Conservation (phyloP, 1,140 invertebrate species). For the Holcopasites calliopsidis region DNA sequence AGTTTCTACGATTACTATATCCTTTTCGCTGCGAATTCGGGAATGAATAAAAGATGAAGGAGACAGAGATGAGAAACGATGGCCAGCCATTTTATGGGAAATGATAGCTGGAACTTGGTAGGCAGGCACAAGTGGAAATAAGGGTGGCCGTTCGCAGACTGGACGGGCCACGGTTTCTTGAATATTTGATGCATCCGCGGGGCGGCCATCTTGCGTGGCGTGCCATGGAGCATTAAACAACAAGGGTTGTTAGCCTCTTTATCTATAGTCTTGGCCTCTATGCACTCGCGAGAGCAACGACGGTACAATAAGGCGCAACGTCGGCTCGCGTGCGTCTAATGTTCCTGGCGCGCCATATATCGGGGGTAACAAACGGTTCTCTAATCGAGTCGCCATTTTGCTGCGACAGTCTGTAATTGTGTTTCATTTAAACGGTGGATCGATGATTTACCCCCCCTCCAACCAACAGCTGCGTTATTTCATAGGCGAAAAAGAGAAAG, state of each 20-base stretch:
- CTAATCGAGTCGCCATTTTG: conserved; percentile 28
- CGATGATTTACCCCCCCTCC: too few relatives aligned
- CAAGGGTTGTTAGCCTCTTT: conserved; percentile 77
- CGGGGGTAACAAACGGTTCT: background rate
- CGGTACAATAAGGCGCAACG: background rate
- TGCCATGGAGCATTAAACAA: conserved; percentile 74
- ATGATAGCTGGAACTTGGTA: too few relatives aligned
- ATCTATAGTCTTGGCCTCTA: conserved; percentile 67
- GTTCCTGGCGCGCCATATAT: background rate
- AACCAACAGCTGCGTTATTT: too few relatives aligned
- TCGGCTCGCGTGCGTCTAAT: background rate
- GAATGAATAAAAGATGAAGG: background rate
- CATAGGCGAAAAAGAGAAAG: too few relatives aligned
- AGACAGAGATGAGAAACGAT: background rate
- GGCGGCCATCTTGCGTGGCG: conserved; percentile 71
- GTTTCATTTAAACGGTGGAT: background rate
- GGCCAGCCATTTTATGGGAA: conserved; percentile 1
- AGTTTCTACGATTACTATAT: background rate
- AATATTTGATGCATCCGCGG: conserved; percentile 73
- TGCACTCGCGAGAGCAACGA: conserved; percentile 17
- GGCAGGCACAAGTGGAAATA: too few relatives aligned
- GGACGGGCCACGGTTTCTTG: conserved; percentile 64
- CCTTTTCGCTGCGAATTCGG: background rate
- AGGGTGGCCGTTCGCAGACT: background rate
- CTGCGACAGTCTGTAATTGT: background rate